phyloP scores from a whole-genome alignment of 2,888 invertebrate species.

The Tricholauxania praeusta region DNA sequence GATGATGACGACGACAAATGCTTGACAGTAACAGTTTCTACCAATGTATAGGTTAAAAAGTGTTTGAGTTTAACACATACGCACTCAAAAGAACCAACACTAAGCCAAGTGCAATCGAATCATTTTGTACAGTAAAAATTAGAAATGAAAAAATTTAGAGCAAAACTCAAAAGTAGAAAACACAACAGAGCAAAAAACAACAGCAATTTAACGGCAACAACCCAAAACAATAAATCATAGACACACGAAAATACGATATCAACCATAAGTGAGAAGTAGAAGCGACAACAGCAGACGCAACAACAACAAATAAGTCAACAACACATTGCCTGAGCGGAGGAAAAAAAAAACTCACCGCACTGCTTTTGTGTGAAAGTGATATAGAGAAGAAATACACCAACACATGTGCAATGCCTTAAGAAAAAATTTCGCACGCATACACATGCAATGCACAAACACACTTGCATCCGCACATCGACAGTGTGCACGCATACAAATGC shows the following conservation, averaged over 20 bases:
- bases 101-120: neutral
- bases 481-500: neutral
- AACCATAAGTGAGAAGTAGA: too few relatives aligned
- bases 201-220: neutral
- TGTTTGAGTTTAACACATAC: too few relatives aligned
- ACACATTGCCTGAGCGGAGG: too few relatives aligned
- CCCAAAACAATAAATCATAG: neutral
- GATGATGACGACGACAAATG: too few relatives aligned
- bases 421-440: constrained; percentile 11
- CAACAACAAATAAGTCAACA: too few relatives aligned
- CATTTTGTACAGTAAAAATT: neutral
- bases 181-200: neutral
- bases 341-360: neutral
- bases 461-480: neutral
- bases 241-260: neutral
- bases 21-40: too few relatives aligned
- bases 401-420: constrained; percentile 11
- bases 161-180: neutral
- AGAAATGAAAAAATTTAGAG: neutral
- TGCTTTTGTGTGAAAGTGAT: neutral
- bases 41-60: too few relatives aligned
- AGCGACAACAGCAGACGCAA: too few relatives aligned
- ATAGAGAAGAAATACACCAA: neutral
- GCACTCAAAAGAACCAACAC: too few relatives aligned
- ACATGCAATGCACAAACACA: constrained; percentile 13